Evolutionary conservation across 2,888 invertebrate genomes (phyloP).

Genomic region (Caenorhabditis sp.): DNA sequence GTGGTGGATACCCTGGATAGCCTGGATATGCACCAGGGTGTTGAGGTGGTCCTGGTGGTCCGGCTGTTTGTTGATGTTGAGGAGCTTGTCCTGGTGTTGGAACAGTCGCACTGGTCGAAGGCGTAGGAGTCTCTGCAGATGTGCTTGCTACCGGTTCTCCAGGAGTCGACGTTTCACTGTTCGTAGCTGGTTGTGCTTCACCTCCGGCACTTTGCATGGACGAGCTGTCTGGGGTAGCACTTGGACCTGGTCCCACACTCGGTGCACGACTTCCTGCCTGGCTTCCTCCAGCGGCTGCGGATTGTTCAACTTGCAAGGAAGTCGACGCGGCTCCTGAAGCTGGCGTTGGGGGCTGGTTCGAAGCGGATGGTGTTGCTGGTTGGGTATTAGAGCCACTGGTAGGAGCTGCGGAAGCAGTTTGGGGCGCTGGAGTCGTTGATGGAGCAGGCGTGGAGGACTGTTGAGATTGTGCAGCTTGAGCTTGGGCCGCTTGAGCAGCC

Average conservation of each 20-base stretch:
- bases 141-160: slow-evolving; percentile 49
- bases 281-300: slow-evolving; percentile 32
- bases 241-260: slow-evolving; percentile 65
- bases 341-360: slow-evolving; percentile 71
- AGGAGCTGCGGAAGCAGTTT: slow-evolving; percentile 26
- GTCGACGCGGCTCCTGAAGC: slow-evolving; percentile 41
- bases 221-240: slow-evolving; percentile 73
- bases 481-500: slow-evolving; percentile 41
- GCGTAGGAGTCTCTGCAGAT: slow-evolving; percentile 1
- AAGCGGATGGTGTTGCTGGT: slow-evolving; percentile 72
- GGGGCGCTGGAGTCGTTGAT: slow-evolving; percentile 35
- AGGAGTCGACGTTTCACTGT: slow-evolving; percentile 41
- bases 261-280: slow-evolving; percentile 73
- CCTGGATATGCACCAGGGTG: slow-evolving; percentile 28
- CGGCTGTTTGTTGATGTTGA: slow-evolving; percentile 29
- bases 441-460: slow-evolving; percentile 66
- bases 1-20: slow-evolving; percentile 45
- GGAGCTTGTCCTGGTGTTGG: slow-evolving; percentile 36
- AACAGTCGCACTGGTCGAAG: slow-evolving; percentile 35
- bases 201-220: slow-evolving; percentile 68
- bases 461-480: slow-evolving; percentile 47
- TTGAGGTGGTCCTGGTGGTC: slow-evolving; percentile 29
- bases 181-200: slow-evolving; percentile 46
- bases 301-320: slow-evolving; percentile 33
- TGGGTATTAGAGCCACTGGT: slow-evolving; percentile 60